These are phyloP conservation scores for Porites lutea DNA, from an alignment of 64 coral and sea anemone genomes.

Conservation along the genomic window DNA sequence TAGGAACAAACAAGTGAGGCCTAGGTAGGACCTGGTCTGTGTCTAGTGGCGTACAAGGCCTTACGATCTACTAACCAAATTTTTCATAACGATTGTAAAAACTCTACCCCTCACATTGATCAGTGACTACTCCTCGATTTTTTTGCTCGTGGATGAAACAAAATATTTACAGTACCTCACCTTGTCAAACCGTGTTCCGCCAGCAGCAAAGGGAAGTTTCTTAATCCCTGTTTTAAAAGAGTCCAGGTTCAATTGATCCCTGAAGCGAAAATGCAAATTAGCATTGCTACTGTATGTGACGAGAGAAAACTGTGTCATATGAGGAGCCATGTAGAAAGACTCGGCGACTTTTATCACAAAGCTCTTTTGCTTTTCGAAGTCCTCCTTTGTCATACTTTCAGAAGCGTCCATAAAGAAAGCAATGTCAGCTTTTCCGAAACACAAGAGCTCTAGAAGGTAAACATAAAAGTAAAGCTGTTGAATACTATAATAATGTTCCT, in stretches of 20 bases:
- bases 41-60: no score
- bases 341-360: slow-evolving; percentile 79
- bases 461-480: not conserved
- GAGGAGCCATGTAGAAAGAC: slow-evolving; percentile 50
- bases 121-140: no score
- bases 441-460: slow-evolving; percentile 41
- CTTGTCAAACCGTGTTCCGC: slow-evolving; percentile 86
- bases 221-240: slow-evolving; percentile 64
- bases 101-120: no score
- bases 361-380: slow-evolving; percentile 48
- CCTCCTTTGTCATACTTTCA: slow-evolving; percentile 69
- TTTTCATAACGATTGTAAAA: no score
- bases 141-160: no score
- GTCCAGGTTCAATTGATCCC: slow-evolving; percentile 39
- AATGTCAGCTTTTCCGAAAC: slow-evolving; percentile 69
- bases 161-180: no score
- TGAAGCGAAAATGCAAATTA: slow-evolving; percentile 66
- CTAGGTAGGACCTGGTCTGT: no score
- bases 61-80: no score
- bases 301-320: slow-evolving; percentile 61
- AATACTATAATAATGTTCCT: no score
- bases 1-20: no score
- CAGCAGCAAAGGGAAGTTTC: slow-evolving; percentile 35
- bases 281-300: slow-evolving; percentile 83
- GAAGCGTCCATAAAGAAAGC: slow-evolving; percentile 89